A percentile compares a stretch with the other conserved stretches of the same genome.
These are phyloP conservation scores for Nomia melanderi DNA, from an alignment of 1,140 invertebrate genomes.

Conservation along the genomic window DNA sequence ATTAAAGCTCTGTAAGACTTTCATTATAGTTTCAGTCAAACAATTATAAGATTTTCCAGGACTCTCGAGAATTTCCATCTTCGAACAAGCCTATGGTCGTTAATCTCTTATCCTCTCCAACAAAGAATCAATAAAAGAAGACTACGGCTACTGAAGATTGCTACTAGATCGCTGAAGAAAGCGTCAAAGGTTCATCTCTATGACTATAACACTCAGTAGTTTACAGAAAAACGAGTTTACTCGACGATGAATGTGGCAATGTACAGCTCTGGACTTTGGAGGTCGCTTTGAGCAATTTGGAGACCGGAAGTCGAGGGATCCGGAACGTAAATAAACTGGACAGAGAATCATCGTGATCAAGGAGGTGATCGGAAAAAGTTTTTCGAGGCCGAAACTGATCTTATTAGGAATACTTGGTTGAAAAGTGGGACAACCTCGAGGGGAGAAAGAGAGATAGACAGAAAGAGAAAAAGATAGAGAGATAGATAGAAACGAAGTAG, in stretches of 20 bases:
- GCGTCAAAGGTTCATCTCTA: not conserved
- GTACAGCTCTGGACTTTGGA: constrained; percentile 27
- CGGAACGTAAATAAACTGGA: constrained; percentile 23
- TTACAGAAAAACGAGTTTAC: not conserved
- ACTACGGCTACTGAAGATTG: too few relatives aligned
- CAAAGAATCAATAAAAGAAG: too few relatives aligned
- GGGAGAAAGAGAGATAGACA: not conserved
- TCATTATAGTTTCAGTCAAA: too few relatives aligned
- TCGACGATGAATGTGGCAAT: constrained; percentile 24
- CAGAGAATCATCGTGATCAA: not conserved
- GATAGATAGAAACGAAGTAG: not conserved
- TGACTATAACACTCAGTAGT: too few relatives aligned
- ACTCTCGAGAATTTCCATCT: not conserved
- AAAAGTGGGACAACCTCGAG: not conserved
- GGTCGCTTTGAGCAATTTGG: constrained; percentile 9
- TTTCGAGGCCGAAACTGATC: not conserved
- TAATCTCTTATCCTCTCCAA: too few relatives aligned
- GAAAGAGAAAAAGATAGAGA: not conserved
- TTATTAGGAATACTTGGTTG: not conserved
- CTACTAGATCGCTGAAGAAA: not conserved
- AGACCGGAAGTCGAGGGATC: constrained; percentile 33
- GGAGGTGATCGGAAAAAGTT: not conserved
- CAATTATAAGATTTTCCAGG: too few relatives aligned
- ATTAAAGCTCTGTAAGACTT: too few relatives aligned
- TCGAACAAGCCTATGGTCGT: too few relatives aligned